phyloP scores from a whole-genome alignment of 1,140 invertebrate species.

The Heliconius eleuchia region DNA sequence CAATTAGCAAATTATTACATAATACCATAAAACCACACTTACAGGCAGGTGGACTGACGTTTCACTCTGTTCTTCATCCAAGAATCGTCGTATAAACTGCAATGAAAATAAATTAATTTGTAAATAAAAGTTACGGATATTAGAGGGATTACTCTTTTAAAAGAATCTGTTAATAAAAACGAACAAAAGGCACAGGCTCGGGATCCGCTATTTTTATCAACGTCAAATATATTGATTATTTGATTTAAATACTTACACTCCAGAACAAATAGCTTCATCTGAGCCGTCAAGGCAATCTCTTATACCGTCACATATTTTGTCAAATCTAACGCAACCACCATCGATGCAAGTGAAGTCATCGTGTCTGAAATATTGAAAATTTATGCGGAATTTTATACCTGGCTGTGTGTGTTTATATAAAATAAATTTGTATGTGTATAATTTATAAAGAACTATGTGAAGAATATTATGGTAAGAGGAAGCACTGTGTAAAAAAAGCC shows the following conservation, averaged over 20 bases:
- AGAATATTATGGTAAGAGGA: no score
- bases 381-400: neutral
- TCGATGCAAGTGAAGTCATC: slow-evolving; percentile 21
- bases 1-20: no score
- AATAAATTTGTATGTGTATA: no score
- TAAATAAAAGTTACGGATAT: no score
- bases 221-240: no score
- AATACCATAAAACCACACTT: neutral
- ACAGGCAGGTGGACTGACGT: neutral
- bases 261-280: slow-evolving; percentile 19
- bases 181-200: no score
- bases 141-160: no score
- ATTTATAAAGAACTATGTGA: no score
- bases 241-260: slow-evolving; percentile 8
- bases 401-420: no score
- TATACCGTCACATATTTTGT: slow-evolving; percentile 18
- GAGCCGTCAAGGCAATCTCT: slow-evolving; percentile 25
- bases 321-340: slow-evolving; percentile 16
- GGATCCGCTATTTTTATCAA: no score
- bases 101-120: neutral
- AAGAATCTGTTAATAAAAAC: no score
- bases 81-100: neutral
- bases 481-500: no score
- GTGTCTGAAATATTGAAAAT: slow-evolving; percentile 2
- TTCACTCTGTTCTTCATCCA: slow-evolving; percentile 8